Percentiles rank a stretch among this genome's conserved stretches.
phyloP scores from a whole-genome alignment of 2,888 invertebrate genomes.

The Nebria salina region DNA sequence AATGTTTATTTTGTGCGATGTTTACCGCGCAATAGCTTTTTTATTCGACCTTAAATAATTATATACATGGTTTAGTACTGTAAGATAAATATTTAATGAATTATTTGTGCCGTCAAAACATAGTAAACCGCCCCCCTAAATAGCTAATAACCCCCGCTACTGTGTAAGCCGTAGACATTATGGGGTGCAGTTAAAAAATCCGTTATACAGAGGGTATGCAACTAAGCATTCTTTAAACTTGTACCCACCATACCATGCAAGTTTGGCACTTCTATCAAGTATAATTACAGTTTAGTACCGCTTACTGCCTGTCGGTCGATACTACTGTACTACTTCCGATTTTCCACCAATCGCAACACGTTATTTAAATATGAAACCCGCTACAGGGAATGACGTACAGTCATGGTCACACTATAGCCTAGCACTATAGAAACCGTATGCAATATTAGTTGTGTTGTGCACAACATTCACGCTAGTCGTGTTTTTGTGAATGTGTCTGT shows the following conservation, averaged over 20 bases:
- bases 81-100: neutral
- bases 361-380: constrained; percentile 43
- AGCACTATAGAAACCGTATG: constrained; percentile 27
- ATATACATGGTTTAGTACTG: too few relatives aligned
- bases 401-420: constrained; percentile 40
- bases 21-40: too few relatives aligned
- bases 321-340: constrained; percentile 42
- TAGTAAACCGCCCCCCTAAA: neutral
- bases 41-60: too few relatives aligned
- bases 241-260: constrained; percentile 12
- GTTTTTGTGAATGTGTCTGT: neutral
- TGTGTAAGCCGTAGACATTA: constrained; percentile 16
- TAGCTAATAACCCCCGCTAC: constrained; percentile 8
- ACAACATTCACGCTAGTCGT: neutral
- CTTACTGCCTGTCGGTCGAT: constrained; percentile 27
- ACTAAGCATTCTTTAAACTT: constrained; percentile 12
- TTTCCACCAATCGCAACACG: constrained; percentile 28
- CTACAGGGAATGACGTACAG: constrained; percentile 36
- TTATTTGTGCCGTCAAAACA: neutral
- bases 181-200: constrained; percentile 39
- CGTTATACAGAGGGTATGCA: constrained; percentile 34
- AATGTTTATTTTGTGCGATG: too few relatives aligned
- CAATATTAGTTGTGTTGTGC: neutral
- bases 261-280: constrained; percentile 6
- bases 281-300: constrained; percentile 26